Base-by-base conservation (phyloP, 1,140 invertebrate species). In the Eufriesea mexicana region DNA sequence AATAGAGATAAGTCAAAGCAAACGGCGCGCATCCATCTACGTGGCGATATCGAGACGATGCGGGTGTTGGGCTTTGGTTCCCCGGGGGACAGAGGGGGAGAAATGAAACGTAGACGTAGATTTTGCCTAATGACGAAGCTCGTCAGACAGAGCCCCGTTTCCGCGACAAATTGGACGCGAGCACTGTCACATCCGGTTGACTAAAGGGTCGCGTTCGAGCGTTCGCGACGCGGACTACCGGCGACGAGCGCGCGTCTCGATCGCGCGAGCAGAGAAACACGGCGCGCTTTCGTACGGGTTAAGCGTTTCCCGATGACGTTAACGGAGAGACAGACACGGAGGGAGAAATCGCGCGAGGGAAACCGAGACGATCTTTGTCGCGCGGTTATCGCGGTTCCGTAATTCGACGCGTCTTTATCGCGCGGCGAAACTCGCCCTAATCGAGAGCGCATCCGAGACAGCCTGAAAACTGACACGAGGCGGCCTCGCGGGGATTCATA, bases 1-100 rank as follows among this genome's bases (percentile, higher is more conserved):
- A 82, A 82, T 76, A 82, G 79, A 82, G 79, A 82, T 82, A 82
- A 82, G 73, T 82, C 79, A 76, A 67, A 82, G 79, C 79, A 82
- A 82, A 82, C 79, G 79, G 73, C 23, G 79, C 2, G 72, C 73
- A 76, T 81, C 51, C 79, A 75, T 82, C 73, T 57, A 25, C 72
- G 79, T 49, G 12, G 62, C 51, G 18, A 76, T 82, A 82, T 76
- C 66, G 51, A 82, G 73, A 66, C 45, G 79, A 71, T 35, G n/a
- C n/a, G 20, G 51, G 23, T 9, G 12, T 10, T 2, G 1, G 0
- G 57, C 2, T 25, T 12, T 12, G 47, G n/a, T 4, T 23, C 23
- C 57, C 7, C 2, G 42, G 8, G 5, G n/a, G n/a, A 45, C 49
- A 54, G 47, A 4, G n/a, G 67, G 5, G 45, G 61, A 82, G 35